These are phyloP conservation scores for Rhyzopertha dominica DNA, from an alignment of 1,140 invertebrate species.

Conservation along the genomic window DNA sequence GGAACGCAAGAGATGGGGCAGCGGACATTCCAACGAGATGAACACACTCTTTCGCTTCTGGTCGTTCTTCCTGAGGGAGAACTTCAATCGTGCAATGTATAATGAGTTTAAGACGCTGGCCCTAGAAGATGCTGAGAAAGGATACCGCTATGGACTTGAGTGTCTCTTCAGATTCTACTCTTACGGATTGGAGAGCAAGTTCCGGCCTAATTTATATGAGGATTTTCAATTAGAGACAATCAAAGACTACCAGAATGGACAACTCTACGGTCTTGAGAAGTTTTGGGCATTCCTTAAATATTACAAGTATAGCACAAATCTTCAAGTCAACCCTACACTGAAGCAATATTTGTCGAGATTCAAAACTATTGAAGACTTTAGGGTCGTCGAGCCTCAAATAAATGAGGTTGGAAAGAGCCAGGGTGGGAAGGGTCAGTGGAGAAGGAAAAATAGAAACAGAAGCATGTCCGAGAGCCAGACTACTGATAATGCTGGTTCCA, in stretches of 20 bases:
- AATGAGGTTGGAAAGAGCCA: conserved; percentile 52
- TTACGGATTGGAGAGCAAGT: conserved; percentile 95
- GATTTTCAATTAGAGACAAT: conserved; percentile 95
- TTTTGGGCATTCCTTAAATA: conserved; percentile 99
- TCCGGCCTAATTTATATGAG: conserved; percentile 86
- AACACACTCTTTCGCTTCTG: conserved; percentile 97
- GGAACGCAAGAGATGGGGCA: conserved; percentile 86
- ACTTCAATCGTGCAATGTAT: conserved; percentile 99
- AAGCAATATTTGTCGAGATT: conserved; percentile 80
- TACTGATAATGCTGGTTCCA: conserved; percentile 27
- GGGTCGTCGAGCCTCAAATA: conserved; percentile 66
- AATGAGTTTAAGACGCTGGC: conserved; percentile 89
- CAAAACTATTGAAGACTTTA: conserved; percentile 93
- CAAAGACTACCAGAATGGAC: conserved; percentile 85
- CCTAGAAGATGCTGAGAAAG: conserved; percentile 84
- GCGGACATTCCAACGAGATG: conserved; percentile 94
- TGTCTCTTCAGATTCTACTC: conserved; percentile 98
- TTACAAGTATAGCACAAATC: conserved; percentile 72
- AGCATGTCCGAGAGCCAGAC: conserved; percentile 56
- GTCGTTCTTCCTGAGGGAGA: conserved; percentile 98
- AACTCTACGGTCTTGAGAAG: conserved; percentile 97
- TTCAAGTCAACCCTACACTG: conserved; percentile 78
- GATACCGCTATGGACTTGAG: conserved; percentile 89
- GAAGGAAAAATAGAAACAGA: conserved; percentile 50
- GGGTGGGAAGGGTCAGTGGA: conserved; percentile 44